A percentile compares a stretch with the other conserved stretches of the same genome.
These are phyloP conservation scores for Catamblyrhynchus diadema DNA, from an alignment of 2,797 vertebrate genomes.

Conservation along the genomic window DNA sequence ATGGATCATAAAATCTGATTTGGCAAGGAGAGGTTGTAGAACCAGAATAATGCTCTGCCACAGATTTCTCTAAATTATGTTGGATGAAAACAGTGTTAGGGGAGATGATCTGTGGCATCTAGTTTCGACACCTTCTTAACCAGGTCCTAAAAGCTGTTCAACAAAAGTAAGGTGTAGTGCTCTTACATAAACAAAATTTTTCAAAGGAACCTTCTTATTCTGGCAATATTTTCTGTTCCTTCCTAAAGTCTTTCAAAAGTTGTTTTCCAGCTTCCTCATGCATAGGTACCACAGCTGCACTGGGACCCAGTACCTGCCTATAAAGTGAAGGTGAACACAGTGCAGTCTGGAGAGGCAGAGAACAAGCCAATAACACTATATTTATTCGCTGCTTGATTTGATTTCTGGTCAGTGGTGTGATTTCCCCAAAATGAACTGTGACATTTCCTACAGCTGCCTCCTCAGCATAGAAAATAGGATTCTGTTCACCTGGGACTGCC, in stretches of 20 bases:
- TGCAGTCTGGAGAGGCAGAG: background rate
- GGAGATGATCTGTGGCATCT: background rate
- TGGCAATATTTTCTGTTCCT: background rate
- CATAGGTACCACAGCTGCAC: background rate
- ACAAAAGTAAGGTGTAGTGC: background rate
- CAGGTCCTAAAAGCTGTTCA: background rate
- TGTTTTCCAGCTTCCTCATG: background rate
- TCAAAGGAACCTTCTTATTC: background rate
- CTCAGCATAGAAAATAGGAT: background rate
- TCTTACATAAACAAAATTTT: background rate
- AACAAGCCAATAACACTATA: background rate
- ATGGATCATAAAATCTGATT: background rate
- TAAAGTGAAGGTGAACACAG: background rate
- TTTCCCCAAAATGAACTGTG: slow-evolving; percentile 15
- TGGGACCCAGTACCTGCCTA: background rate
- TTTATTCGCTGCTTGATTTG: slow-evolving; percentile 25
- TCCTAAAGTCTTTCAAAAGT: background rate
- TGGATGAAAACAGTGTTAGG: background rate
- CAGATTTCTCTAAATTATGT: background rate
- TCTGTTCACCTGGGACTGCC: background rate
- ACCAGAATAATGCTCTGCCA: background rate
- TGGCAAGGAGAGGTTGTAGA: background rate
- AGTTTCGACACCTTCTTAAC: background rate
- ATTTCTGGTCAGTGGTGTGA: slow-evolving; percentile 19
- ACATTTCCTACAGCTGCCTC: slow-evolving; percentile 22